Evolutionary conservation across 2,797 vertebrate species (phyloP).

Genomic region (Dicrostonyx torquatus): DNA sequence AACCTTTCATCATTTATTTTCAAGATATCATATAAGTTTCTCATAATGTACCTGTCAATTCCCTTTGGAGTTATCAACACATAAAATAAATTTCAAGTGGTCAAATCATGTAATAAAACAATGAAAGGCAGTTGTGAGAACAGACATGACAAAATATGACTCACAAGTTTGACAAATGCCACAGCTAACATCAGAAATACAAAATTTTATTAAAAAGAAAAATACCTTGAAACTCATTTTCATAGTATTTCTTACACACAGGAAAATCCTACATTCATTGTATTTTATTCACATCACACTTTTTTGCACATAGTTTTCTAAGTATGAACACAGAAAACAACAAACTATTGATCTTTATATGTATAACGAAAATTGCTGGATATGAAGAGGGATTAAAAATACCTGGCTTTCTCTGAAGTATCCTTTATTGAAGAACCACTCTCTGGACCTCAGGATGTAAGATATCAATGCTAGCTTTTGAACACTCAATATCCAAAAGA

Average conservation of each 20-base stretch:
- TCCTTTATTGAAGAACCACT: neutral
- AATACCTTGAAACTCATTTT: neutral
- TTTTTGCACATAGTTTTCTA: neutral
- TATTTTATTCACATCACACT: neutral
- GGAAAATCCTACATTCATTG: neutral
- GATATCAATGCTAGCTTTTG: neutral
- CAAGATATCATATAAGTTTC: neutral
- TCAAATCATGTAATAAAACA: neutral
- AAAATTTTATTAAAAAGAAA: neutral
- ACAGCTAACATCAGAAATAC: neutral
- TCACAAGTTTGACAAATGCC: neutral
- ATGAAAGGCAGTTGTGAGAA: neutral
- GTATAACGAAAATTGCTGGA: neutral
- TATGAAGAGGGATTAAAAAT: neutral
- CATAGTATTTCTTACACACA: neutral
- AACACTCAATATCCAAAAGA: neutral
- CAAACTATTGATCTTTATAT: neutral
- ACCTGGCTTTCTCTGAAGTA: neutral
- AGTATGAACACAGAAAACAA: neutral
- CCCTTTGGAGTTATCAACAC: neutral
- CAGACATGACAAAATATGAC: neutral
- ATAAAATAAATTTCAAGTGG: neutral
- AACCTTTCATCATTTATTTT: neutral
- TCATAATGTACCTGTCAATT: neutral
- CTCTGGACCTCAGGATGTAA: neutral